Base-by-base conservation (phyloP, 2,888 invertebrate species). In the Gastrophysa polygoni region DNA sequence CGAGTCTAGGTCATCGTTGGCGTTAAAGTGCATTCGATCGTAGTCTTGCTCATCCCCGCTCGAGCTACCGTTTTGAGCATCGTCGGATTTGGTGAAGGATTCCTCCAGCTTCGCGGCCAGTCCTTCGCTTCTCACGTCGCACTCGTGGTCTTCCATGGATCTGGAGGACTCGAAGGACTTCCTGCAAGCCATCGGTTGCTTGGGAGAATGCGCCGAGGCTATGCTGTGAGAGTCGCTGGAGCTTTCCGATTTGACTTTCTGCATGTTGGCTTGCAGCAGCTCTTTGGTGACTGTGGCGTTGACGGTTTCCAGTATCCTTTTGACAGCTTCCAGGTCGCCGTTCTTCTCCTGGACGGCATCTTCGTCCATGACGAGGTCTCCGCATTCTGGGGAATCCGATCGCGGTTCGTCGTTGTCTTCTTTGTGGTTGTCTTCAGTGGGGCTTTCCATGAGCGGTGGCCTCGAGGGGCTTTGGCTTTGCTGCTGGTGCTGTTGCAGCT, bases 81-180 rank as follows among this genome's bases (percentile, higher is more conserved):
- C 85, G 75, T 87, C 71, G 82, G 85, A 74, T 78, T 83, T 81
- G 62, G 81, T 85, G 61, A 87, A 82, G 17, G 88, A 88, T 75
- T 90, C 89, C 68, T 91, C 89, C 49, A 91, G 84, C 78, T 92
- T 91, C 44, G 91, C 91, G n/a, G 90, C 89, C 65, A 90, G 80
- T n/a, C 90, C 89, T 82, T 91, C 91, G 71, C 89, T 89, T 77
- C 87, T 86, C 68, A 86, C 80, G 70, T 87, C 83, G 75, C 89
- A 91, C 74, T 92, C 92, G 74, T 92, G 92, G 72, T 91, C 90
- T 72, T 90, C 83, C 60, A 89, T 79, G 64, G 87, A 88, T 44
- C 83, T 84, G 68, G 84, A 85, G 71, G 83, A 85, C 66, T 82
- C 84, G 71, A 89, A 89, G 29, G 81, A 79, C 68, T 84, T 83